Conservation (phyloP, 1,140 invertebrate genomes). For the Archegozetes longisetosus region DNA sequence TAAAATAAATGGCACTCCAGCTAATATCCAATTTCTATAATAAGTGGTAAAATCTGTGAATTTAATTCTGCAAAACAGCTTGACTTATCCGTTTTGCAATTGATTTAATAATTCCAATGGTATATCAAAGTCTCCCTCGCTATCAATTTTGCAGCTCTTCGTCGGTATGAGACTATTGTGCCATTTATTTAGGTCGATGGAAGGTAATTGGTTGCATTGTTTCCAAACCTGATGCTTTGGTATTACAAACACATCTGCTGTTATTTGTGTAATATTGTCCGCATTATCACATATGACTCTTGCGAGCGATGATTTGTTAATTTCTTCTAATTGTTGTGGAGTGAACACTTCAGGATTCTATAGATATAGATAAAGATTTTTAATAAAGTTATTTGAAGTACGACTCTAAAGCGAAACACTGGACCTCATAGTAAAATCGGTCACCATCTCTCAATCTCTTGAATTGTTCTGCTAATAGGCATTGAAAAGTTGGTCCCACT, state of each 20-base stretch:
- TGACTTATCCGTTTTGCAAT: background rate
- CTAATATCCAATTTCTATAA: too few species aligned
- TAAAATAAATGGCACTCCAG: background rate
- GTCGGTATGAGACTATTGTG: conserved; percentile 14
- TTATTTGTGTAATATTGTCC: conserved; percentile 25
- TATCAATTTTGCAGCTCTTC: background rate
- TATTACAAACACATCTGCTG: conserved; percentile 53
- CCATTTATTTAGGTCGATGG: conserved; percentile 12
- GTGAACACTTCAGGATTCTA: conserved; percentile 73
- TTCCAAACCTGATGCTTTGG: conserved; percentile 40
- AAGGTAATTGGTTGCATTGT: background rate
- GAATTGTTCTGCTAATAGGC: conserved; percentile 40
- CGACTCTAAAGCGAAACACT: background rate
- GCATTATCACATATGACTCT: conserved; percentile 27
- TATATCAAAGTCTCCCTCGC: background rate
- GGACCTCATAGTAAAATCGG: conserved; percentile 14
- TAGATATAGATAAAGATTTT: conserved; percentile 9
- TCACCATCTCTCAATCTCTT: conserved; percentile 56
- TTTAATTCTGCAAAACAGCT: background rate
- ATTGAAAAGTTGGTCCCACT: conserved; percentile 63
- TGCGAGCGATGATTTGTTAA: conserved; percentile 24
- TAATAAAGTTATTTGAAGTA: background rate
- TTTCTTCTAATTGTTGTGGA: conserved; percentile 25
- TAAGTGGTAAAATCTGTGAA: background rate
- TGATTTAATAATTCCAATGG: background rate